phyloP scores from a whole-genome alignment of 2,797 vertebrate genomes.

The Emydoidea blandingii region DNA sequence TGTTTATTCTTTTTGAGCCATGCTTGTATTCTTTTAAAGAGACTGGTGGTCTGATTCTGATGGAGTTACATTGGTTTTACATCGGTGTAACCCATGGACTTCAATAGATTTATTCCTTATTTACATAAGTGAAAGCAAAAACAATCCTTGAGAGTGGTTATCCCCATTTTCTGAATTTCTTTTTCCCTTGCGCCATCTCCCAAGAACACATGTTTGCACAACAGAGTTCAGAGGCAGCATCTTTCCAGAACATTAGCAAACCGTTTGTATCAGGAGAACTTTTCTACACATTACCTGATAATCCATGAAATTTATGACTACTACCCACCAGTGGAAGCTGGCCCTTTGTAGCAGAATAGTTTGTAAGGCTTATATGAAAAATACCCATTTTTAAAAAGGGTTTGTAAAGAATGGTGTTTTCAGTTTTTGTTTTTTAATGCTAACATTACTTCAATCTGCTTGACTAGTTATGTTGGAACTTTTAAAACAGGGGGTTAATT shows the following conservation, averaged over 20 bases:
- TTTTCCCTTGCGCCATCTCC: slow-evolving; percentile 32
- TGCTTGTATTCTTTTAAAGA: neutral
- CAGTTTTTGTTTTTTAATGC: neutral
- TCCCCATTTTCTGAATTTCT: slow-evolving; percentile 16
- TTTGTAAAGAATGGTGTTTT: neutral
- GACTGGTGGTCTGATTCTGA: neutral
- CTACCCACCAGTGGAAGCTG: slow-evolving; percentile 35
- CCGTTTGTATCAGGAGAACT: slow-evolving; percentile 48
- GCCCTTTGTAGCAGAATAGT: slow-evolving; percentile 33
- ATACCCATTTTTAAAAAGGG: no score
- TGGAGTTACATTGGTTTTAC: neutral
- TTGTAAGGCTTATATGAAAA: neutral
- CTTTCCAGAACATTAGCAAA: slow-evolving; percentile 31
- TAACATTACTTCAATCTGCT: slow-evolving; percentile 34
- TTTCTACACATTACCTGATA: slow-evolving; percentile 32
- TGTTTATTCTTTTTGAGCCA: neutral
- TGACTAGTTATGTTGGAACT: neutral
- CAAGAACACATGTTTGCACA: slow-evolving; percentile 41
- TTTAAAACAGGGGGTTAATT: slow-evolving; percentile 30
- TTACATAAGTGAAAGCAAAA: neutral
- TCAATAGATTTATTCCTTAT: neutral
- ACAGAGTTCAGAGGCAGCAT: slow-evolving; percentile 35
- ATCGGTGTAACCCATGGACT: neutral
- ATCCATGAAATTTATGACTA: slow-evolving; percentile 49
- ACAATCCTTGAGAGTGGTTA: neutral